These are phyloP conservation scores for Tauraco erythrolophus DNA, from an alignment of 2,113 vertebrate genomes.

Conservation along the genomic window DNA sequence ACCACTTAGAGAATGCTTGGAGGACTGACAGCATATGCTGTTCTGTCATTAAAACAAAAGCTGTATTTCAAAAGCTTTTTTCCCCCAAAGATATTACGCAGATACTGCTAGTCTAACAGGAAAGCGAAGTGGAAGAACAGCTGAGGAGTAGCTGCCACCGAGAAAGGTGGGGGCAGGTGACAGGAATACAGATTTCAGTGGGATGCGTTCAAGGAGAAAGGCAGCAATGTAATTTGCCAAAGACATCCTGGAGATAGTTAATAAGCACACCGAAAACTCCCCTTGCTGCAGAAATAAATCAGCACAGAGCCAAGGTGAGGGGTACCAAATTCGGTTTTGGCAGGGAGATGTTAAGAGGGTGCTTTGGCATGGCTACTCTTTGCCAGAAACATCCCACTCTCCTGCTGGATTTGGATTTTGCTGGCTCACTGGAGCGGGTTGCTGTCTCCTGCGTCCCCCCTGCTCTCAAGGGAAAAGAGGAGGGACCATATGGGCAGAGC, in stretches of 20 bases:
- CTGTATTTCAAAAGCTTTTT: constrained; percentile 31
- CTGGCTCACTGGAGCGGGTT: constrained; percentile 26
- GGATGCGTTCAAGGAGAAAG: constrained; percentile 15
- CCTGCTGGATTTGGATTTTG: background rate
- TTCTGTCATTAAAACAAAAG: constrained; percentile 59
- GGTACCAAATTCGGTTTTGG: background rate
- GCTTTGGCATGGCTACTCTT: background rate
- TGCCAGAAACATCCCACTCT: constrained; percentile 17
- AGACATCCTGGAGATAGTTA: constrained; percentile 13
- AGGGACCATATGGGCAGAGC: background rate
- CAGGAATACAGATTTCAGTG: constrained; percentile 43
- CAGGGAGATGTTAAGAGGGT: background rate
- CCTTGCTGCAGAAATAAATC: constrained; percentile 19
- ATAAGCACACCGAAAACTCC: background rate
- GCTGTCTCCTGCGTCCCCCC: background rate
- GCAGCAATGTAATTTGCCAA: background rate
- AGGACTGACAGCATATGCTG: constrained; percentile 46
- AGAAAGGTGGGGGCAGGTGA: constrained; percentile 40
- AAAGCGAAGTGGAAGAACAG: background rate
- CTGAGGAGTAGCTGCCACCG: background rate
- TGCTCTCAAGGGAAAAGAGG: background rate
- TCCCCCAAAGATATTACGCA: background rate
- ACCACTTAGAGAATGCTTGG: constrained; percentile 14
- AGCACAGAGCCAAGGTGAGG: background rate
- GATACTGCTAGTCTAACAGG: background rate